A percentile compares a stretch with the other conserved stretches of the same genome.
phyloP scores from a whole-genome alignment of 1,140 invertebrate genomes.

The Venustaconcha ellipsiformis region DNA sequence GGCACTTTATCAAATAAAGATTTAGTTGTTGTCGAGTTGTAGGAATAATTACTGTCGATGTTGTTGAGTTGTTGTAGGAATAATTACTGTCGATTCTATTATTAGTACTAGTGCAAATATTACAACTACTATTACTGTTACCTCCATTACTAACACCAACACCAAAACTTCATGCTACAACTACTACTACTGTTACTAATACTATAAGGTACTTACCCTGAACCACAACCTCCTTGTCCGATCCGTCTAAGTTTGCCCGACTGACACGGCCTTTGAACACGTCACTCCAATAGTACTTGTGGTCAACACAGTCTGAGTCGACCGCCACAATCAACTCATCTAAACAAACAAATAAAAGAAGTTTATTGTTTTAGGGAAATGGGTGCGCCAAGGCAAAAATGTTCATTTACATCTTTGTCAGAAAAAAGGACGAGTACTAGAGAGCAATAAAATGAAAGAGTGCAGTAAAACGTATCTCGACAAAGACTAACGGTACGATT shows the following conservation, averaged over 20 bases:
- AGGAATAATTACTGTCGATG: too few species aligned
- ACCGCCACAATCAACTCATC: conserved; percentile 78
- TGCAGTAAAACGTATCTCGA: too few species aligned
- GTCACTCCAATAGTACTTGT: conserved; percentile 91
- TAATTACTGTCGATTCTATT: too few species aligned
- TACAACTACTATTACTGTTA: too few species aligned
- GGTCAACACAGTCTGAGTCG: conserved; percentile 88
- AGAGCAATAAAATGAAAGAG: background rate
- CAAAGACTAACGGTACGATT: too few species aligned
- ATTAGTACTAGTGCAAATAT: too few species aligned
- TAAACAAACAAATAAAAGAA: conserved; percentile 29
- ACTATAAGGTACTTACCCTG: conserved; percentile 69
- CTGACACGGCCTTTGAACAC: conserved; percentile 82
- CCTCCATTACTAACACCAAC: too few species aligned
- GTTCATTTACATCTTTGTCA: background rate
- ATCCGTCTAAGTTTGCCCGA: conserved; percentile 81
- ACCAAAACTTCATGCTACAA: too few species aligned
- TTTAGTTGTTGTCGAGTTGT: too few species aligned
- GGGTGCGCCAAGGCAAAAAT: background rate
- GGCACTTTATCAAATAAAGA: too few species aligned
- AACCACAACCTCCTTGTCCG: conserved; percentile 76
- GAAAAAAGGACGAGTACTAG: background rate
- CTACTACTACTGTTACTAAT: too few species aligned
- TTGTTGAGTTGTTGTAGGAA: too few species aligned
- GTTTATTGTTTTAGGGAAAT: background rate